Percentiles rank a stretch among this genome's conserved stretches.
phyloP scores from a whole-genome alignment of 2,797 vertebrate genomes.

The Ibycter americanus region DNA sequence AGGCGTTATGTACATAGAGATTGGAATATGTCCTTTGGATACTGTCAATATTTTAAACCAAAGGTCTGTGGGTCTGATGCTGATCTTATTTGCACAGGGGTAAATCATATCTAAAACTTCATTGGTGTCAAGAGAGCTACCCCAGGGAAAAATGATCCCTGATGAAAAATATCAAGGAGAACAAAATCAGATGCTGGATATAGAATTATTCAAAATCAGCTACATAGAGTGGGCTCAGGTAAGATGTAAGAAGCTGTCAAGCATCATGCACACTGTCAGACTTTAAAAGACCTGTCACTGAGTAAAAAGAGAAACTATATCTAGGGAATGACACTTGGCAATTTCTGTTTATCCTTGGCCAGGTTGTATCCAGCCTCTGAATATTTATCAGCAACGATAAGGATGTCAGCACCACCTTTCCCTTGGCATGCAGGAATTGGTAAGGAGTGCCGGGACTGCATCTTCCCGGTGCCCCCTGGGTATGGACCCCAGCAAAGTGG shows the following conservation, averaged over 20 bases:
- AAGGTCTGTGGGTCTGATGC: neutral
- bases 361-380: neutral
- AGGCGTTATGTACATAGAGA: constrained; percentile 18
- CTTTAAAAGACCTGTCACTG: neutral
- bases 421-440: neutral
- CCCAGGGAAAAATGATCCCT: neutral
- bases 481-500: neutral
- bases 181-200: neutral
- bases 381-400: accelerated
- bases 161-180: constrained; percentile 7
- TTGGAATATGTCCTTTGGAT: neutral
- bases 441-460: neutral
- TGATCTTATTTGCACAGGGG: neutral
- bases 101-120: neutral
- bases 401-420: neutral
- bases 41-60: neutral
- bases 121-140: neutral
- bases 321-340: neutral
- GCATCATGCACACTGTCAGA: neutral
- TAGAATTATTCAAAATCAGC: constrained; percentile 30
- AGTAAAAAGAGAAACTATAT: neutral
- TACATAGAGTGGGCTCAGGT: neutral
- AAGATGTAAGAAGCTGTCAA: constrained; percentile 4
- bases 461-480: neutral
- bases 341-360: constrained; percentile 10